Percentiles rank a stretch among this genome's conserved stretches.
Conservation (phyloP, 1,140 invertebrate species). For the Battus philenor region DNA sequence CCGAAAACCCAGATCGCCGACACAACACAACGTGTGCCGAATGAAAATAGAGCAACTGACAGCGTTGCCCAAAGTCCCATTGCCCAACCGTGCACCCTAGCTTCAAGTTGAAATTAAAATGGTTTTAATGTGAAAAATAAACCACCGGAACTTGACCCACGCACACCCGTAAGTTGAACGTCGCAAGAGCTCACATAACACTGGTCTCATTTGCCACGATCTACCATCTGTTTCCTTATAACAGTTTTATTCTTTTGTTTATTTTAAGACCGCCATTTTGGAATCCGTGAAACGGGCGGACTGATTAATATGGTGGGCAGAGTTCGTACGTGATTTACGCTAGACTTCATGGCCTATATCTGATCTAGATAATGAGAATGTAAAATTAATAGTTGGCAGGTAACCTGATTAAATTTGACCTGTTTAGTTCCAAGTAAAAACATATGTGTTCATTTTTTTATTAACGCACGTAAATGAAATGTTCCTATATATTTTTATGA, state of each 20-base stretch:
- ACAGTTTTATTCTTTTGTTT: constrained; percentile 17
- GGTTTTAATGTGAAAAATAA: not conserved
- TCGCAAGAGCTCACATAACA: constrained; percentile 1
- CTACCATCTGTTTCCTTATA: constrained; percentile 12
- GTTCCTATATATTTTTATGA: too few species aligned
- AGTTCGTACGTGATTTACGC: not conserved
- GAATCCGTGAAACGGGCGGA: constrained; percentile 1
- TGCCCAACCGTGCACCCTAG: not conserved
- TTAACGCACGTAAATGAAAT: too few species aligned
- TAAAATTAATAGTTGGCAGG: too few species aligned
- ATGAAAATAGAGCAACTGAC: constrained; percentile 4
- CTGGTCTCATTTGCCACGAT: not conserved
- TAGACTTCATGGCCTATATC: constrained; percentile 6
- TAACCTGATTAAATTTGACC: too few species aligned
- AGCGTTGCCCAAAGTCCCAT: not conserved
- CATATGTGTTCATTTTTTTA: too few species aligned
- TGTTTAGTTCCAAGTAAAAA: too few species aligned
- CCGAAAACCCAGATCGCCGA: constrained; percentile 5
- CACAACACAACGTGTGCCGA: not conserved
- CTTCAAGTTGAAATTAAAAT: constrained; percentile 2
- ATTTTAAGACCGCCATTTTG: constrained; percentile 13
- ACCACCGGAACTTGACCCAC: not conserved
- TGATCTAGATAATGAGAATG: constrained; percentile 12
- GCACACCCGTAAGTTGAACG: not conserved
- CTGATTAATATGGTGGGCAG: not conserved